phyloP scores from a whole-genome alignment of 1,140 invertebrate species.

The Meloidogyne exigua region DNA sequence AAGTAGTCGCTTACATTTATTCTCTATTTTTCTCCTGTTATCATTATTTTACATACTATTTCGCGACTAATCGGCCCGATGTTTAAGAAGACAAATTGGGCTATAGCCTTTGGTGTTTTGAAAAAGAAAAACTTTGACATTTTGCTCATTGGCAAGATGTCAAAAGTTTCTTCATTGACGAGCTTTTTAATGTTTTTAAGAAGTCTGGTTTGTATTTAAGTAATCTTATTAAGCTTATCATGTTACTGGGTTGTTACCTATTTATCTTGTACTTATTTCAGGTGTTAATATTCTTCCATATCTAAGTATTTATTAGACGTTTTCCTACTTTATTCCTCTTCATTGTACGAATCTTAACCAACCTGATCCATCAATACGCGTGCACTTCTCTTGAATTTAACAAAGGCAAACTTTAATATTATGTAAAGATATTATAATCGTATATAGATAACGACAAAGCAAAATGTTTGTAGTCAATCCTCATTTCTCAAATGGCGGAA shows the following conservation, averaged over 20 bases:
- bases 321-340: not conserved
- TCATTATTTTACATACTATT: too few relatives aligned
- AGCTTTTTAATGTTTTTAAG: not conserved
- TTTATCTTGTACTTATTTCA: not conserved
- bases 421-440: constrained; percentile 20
- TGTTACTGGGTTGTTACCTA: not conserved
- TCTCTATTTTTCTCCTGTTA: too few relatives aligned
- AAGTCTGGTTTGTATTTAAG: not conserved
- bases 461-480: constrained; percentile 1
- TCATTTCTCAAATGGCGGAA: not conserved
- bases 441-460: constrained; percentile 10
- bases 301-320: not conserved
- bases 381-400: not conserved
- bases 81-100: too few relatives aligned
- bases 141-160: not conserved
- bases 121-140: not conserved
- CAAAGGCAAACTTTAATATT: constrained; percentile 6
- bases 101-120: not conserved
- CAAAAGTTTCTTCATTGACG: not conserved
- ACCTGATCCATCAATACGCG: not conserved
- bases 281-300: not conserved
- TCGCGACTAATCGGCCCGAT: too few relatives aligned
- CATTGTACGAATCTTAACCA: not conserved
- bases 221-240: not conserved
- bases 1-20: not conserved